Percentiles rank a stretch among this genome's conserved stretches.
These are phyloP conservation scores for Leucoma salicis DNA, from an alignment of 2,888 invertebrate genomes.

Conservation along the genomic window DNA sequence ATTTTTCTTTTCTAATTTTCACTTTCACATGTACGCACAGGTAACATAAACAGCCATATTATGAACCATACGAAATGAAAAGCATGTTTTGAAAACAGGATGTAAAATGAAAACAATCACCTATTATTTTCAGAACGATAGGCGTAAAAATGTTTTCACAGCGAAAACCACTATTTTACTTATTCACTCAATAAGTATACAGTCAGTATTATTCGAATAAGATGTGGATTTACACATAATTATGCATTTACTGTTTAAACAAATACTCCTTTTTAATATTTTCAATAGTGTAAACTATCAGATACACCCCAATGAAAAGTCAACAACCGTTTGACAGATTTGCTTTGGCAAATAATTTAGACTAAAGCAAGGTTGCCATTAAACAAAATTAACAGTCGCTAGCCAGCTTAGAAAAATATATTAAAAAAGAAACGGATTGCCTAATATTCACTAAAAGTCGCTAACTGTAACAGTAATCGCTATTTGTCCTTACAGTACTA, in stretches of 20 bases:
- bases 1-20: constrained; percentile 14
- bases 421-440: no score
- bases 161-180: not conserved
- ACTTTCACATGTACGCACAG: constrained; percentile 15
- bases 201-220: not conserved
- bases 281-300: constrained; percentile 24
- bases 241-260: constrained; percentile 5
- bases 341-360: constrained; percentile 22
- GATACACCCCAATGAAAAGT: constrained; percentile 50
- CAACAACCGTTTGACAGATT: constrained; percentile 75
- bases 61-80: constrained; percentile 30
- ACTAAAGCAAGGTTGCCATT: no score
- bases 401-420: no score
- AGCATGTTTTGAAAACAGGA: constrained; percentile 47
- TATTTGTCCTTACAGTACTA: no score
- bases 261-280: constrained; percentile 13
- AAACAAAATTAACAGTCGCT: no score
- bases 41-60: constrained; percentile 25
- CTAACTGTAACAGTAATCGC: no score
- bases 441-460: no score
- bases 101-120: constrained; percentile 48
- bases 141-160: constrained; percentile 1
- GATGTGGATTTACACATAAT: not conserved
- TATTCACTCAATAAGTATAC: not conserved
- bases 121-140: constrained; percentile 24